phyloP scores from a whole-genome alignment of 2,888 invertebrate species.

The Limnephilus auricula region DNA sequence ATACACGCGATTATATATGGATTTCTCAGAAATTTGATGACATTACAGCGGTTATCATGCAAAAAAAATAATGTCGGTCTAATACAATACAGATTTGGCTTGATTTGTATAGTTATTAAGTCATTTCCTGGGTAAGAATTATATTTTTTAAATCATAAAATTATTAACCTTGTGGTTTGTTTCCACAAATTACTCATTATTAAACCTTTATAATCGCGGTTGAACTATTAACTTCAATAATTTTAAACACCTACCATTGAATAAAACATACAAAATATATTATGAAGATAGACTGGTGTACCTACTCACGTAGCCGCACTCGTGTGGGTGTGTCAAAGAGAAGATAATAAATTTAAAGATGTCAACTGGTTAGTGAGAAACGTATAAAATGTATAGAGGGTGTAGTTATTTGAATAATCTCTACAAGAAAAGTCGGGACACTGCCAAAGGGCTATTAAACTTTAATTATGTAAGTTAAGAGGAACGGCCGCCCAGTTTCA shows the following conservation, averaged over 20 bases:
- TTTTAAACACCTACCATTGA: neutral
- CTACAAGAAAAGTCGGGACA: neutral
- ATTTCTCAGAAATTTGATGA: no score
- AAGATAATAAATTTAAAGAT: neutral
- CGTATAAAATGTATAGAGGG: neutral
- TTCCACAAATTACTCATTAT: neutral
- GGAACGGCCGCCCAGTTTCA: no score
- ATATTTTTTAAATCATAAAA: no score
- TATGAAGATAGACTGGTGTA: neutral
- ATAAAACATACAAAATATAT: constrained; percentile 6
- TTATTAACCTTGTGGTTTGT: neutral
- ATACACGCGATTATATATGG: no score
- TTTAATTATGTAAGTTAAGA: neutral
- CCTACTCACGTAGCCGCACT: neutral
- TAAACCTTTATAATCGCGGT: neutral
- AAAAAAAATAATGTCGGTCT: no score
- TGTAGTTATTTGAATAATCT: constrained; percentile 7
- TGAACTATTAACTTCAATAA: neutral
- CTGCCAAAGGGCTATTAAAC: neutral
- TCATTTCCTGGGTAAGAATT: no score
- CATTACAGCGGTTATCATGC: no score
- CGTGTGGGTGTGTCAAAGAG: constrained; percentile 2
- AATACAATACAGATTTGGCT: no score
- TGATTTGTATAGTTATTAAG: no score
- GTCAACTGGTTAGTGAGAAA: constrained; percentile 16